Conservation (phyloP, 1,140 invertebrate genomes). For the Pentalonia nigronervosa region DNA sequence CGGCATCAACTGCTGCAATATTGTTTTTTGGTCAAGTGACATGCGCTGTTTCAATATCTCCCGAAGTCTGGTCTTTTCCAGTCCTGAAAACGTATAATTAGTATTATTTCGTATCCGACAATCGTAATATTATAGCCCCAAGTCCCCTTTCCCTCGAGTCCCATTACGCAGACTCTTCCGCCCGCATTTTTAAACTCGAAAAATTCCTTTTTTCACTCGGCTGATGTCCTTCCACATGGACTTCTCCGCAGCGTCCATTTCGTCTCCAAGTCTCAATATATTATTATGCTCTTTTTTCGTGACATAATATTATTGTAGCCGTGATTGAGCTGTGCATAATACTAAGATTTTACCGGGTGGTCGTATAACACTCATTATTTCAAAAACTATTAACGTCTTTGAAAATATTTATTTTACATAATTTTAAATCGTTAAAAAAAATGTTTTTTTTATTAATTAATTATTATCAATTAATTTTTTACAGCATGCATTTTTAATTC, state of each 20-base stretch:
- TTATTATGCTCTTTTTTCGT: background rate
- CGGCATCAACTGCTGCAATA: background rate
- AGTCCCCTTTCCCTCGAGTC: background rate
- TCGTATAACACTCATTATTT: too few relatives aligned
- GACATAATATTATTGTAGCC: background rate
- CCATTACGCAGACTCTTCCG: background rate
- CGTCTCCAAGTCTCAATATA: too few relatives aligned
- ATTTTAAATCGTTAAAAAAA: too few relatives aligned
- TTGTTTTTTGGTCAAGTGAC: conserved; percentile 34
- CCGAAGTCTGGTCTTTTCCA: conserved; percentile 45
- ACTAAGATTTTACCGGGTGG: too few relatives aligned
- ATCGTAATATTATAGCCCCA: background rate
- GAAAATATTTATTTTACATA: too few relatives aligned
- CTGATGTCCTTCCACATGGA: background rate
- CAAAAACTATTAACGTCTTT: too few relatives aligned
- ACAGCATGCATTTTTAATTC: too few relatives aligned
- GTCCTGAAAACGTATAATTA: conserved; percentile 16
- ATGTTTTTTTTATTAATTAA: too few relatives aligned
- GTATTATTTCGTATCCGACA: background rate
- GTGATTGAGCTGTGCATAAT: too few relatives aligned
- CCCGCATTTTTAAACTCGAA: background rate
- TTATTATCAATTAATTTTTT: too few relatives aligned
- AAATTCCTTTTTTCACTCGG: background rate
- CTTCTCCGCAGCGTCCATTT: too few relatives aligned
- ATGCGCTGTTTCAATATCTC: conserved; percentile 45